phyloP scores from a whole-genome alignment of 2,797 vertebrate species.

The Anniella stebbinsi region DNA sequence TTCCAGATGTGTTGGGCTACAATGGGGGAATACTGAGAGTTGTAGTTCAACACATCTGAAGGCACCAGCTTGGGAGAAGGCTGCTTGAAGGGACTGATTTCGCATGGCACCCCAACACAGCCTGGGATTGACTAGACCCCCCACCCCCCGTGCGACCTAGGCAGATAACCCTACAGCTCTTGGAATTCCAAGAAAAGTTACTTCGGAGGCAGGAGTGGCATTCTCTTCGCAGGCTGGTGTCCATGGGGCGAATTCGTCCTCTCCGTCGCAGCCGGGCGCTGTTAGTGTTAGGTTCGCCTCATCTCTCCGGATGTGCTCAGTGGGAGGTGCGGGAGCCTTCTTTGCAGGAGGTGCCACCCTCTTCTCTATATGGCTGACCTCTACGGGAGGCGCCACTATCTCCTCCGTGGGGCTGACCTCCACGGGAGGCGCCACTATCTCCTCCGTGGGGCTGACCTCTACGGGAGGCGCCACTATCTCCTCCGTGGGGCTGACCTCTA shows the following conservation, averaged over 20 bases:
- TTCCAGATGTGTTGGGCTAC: no score
- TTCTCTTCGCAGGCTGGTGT: fast-evolving
- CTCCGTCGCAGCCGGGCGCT: neutral
- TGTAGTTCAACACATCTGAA: no score
- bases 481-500: fast-evolving
- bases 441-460: neutral
- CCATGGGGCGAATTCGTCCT: neutral
- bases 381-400: neutral
- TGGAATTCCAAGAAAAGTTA: neutral
- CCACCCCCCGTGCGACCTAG: neutral
- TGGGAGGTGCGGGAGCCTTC: fast-evolving
- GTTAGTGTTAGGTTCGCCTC: neutral
- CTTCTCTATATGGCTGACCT: neutral
- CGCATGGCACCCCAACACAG: neutral
- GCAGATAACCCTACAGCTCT: neutral
- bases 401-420: neutral
- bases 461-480: neutral
- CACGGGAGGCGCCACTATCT: neutral
- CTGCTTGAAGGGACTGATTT: neutral
- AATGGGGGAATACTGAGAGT: no score
- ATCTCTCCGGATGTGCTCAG: neutral
- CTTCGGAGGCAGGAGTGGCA: neutral
- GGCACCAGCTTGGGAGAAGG: no score
- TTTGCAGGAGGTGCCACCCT: neutral
- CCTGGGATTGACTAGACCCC: neutral